Conservation (phyloP, 2,888 invertebrate species). For the Sphecodes monilicornis region DNA sequence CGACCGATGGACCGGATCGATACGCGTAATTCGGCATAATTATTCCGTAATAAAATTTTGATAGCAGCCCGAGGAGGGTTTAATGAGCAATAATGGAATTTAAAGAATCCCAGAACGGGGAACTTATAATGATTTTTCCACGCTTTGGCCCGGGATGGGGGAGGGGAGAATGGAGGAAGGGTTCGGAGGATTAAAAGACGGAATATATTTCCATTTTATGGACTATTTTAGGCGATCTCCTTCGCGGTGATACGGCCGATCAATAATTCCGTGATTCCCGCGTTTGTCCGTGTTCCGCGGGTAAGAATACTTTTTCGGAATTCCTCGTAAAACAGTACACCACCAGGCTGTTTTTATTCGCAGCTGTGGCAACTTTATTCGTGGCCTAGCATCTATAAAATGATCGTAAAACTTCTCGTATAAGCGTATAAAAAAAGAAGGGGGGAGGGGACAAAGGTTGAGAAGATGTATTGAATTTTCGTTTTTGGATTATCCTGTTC, state of each 20-base stretch:
- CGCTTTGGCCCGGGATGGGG: background rate
- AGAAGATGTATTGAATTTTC: constrained; percentile 25
- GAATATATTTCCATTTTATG: constrained; percentile 39
- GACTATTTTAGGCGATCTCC: constrained; percentile 43
- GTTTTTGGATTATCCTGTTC: background rate
- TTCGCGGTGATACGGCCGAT: constrained; percentile 42
- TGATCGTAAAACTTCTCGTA: constrained; percentile 40
- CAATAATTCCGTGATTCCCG: constrained; percentile 52
- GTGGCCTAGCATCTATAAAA: constrained; percentile 40
- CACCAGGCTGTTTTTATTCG: constrained; percentile 40
- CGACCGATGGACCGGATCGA: background rate
- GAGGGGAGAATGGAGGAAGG: no score
- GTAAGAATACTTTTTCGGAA: constrained; percentile 48
- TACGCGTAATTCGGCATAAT: constrained; percentile 3
- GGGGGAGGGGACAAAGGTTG: background rate
- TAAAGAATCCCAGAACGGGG: background rate
- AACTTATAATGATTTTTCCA: constrained; percentile 32
- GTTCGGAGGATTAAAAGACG: constrained; percentile 36
- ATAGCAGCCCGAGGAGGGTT: constrained; percentile 3
- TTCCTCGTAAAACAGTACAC: constrained; percentile 42
- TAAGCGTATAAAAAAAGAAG: constrained; percentile 6
- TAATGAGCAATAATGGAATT: constrained; percentile 31
- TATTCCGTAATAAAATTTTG: constrained; percentile 26
- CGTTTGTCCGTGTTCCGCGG: background rate
- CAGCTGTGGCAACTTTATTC: constrained; percentile 50